Evolutionary conservation across 2,888 invertebrate genomes (phyloP), one percentile per base, ranked within the genome.

Genomic region (Dicyrtoma fusca): DNA sequence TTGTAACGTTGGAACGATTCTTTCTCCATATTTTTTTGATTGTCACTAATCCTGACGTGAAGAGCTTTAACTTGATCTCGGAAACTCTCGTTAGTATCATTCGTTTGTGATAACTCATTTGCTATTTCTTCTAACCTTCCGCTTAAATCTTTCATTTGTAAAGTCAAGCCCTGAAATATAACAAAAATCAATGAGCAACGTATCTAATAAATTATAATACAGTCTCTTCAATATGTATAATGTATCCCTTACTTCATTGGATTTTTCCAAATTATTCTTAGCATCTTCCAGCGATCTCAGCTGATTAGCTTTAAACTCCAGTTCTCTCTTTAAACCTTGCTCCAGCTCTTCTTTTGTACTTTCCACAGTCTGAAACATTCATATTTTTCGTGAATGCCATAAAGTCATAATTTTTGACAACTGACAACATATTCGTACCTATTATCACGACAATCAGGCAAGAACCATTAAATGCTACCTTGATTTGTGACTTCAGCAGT

Each of bases 61-160:
- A 80, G 73, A 47, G 76, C 75, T 45, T 57, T 68, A 23, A 80
- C 77, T 66, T 80, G 76, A 8, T 75, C 72, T 65, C 72, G 70
- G 49, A 72, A 73, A 4, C 71, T 69, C 26, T 74, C 73, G 49
- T 77, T 79, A 1, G 72, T 71, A 19, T 69, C 64, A 71, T 69
- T 73, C 17, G 75, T 66, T 49, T 47, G 57, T 8, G 75, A 47
- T 13, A 77, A 81, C 78, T 87, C 87, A 74, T 83, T 83, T 81
- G 85, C 86, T 44, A 88, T 82, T 59, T 87, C 85, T 51, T 84
- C 84, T 75, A 89, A 83, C 82, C 88, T 87, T 17, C 85, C 85
- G 81, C 89, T 89, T 61, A 90, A 83, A 74, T 88, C 87, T 76
- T 88, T 87, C 83, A 91, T 90, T 82, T 91, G 89, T 81, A 88